Evolutionary conservation across 30 jellyfish, hydroid and myxozoan genomes (phyloP).

Genomic region (Pseudorhiza aurosa): DNA sequence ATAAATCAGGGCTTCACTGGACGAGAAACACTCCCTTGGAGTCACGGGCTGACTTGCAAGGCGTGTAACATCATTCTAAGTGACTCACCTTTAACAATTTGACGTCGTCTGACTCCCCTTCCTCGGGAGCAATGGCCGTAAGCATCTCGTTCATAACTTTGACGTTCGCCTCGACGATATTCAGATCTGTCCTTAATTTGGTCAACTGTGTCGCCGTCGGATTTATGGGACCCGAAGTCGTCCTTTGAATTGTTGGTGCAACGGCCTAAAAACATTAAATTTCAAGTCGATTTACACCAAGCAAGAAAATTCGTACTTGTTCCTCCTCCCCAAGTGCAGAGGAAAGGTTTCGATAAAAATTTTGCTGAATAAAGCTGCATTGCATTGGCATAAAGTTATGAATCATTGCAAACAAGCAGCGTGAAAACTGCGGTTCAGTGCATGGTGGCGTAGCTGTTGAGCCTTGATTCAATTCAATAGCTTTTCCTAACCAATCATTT

Average conservation of each 20-base stretch:
- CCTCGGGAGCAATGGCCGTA: constrained; percentile 75
- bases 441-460: no score
- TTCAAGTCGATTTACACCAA: not conserved
- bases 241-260: constrained; percentile 26
- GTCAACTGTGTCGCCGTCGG: constrained; percentile 87
- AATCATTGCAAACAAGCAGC: no score
- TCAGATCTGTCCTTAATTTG: constrained; percentile 80
- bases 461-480: no score
- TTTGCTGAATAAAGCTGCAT: no score
- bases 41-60: no score
- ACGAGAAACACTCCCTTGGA: no score
- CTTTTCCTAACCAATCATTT: no score
- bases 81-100: constrained; percentile 69
- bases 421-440: no score
- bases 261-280: not conserved
- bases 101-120: constrained; percentile 71
- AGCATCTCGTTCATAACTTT: constrained; percentile 92
- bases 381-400: no score
- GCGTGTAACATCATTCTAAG: not conserved
- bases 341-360: no score
- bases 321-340: no score
- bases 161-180: constrained; percentile 87
- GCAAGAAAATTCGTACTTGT: not conserved
- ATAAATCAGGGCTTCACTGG: no score
- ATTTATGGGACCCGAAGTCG: constrained; percentile 72